Base-by-base conservation (phyloP, 2,797 vertebrate genomes). In the Podarcis siculus region DNA sequence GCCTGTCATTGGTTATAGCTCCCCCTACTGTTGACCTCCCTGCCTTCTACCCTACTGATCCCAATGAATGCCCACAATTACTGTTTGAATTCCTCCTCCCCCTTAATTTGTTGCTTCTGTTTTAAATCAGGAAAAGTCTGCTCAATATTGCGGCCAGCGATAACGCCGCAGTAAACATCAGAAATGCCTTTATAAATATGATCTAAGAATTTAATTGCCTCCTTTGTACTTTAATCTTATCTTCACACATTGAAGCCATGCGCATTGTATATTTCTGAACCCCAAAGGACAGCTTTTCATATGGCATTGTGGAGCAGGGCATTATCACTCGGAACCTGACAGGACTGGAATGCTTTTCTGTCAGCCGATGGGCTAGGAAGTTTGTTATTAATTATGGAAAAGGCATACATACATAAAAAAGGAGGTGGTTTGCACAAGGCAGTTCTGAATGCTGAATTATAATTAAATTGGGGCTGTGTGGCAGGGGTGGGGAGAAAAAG, bases 191-290 rank as follows among this genome's bases (percentile, higher is more conserved):
- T 95, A 95, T 93, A 95, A 95, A 94, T 92, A 92, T 89, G 90
- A 95, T 94, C 91, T 90, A 91, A 94, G 93, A 91, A 91, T 95
- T 95, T 95, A 95, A 95, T 96, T 96, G 92, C 93, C 86, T 95
- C 81, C 58, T 91, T 94, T 94, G 91, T 93, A 93, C 91, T 91
- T 94, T 95, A 96, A 94, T 96, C 96, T 95, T 94, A 94, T 96
- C 94, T 95, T 89, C 92, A 89, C 91, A 95, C 87, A 89, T 91
- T 93, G 94, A 95, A 95, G 92, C 92, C 71, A 78, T 82, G 86
- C 72, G 39, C 91, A 87, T 92, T 90, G 80, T 93, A 89, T n/a
- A 27, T 88, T 93, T 90, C 75, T 93, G 93, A 92, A 94, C 90
- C 94, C 95, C 94, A 91, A 94, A 96, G 93, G 95, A 92, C 90